These are phyloP conservation scores for Rhyacophila evoluta DNA, from an alignment of 2,888 invertebrate species.

Conservation along the genomic window DNA sequence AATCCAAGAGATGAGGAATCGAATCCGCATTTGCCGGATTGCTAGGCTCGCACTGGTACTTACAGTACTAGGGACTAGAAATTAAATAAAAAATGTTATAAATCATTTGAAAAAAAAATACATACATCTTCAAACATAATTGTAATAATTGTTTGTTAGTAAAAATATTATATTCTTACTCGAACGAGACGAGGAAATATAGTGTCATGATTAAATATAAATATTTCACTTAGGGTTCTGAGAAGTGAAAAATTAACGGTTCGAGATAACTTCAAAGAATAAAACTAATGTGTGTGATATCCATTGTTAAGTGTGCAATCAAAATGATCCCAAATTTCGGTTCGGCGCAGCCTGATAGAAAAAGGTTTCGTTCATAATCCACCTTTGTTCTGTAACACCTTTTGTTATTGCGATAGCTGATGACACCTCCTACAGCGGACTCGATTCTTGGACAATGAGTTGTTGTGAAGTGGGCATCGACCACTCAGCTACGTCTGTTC, in stretches of 20 bases:
- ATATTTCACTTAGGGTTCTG: background rate
- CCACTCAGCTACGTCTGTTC: conserved; percentile 9
- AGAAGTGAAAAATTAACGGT: background rate
- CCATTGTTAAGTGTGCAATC: conserved; percentile 1
- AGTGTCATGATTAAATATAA: too few species aligned
- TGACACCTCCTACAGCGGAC: conserved; percentile 51
- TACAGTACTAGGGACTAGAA: too few species aligned
- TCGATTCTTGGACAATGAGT: conserved; percentile 48
- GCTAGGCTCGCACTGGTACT: too few species aligned
- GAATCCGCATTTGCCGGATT: too few species aligned
- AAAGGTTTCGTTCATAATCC: conserved; percentile 27
- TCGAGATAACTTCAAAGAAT: background rate
- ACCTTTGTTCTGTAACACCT: conserved; percentile 49
- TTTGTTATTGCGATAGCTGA: conserved; percentile 50
- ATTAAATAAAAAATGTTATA: too few species aligned
- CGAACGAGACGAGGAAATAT: too few species aligned
- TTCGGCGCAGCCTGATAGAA: background rate
- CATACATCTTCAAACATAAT: too few species aligned
- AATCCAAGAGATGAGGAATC: too few species aligned
- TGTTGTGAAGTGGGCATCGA: conserved; percentile 50
- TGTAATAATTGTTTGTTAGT: too few species aligned
- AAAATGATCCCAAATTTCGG: background rate
- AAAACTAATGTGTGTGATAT: conserved; percentile 25
- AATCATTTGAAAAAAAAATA: too few species aligned
- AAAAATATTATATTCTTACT: too few species aligned